phyloP scores from a whole-genome alignment of 2,797 vertebrate genomes.

The Huso huso region DNA sequence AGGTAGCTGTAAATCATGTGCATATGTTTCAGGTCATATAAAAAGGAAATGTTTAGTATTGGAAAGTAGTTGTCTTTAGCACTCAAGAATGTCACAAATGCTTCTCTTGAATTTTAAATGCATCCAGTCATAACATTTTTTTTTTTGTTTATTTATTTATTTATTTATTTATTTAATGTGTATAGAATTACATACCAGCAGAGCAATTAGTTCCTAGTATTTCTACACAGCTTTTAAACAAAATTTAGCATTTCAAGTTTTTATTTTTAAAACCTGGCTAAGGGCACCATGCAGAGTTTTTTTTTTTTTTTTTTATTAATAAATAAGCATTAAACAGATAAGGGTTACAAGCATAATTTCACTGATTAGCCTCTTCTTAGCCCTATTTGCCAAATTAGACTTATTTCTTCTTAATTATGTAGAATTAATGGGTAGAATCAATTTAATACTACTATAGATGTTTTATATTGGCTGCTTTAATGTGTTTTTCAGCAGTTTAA shows the following conservation, averaged over 20 bases:
- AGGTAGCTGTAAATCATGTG: too few species aligned
- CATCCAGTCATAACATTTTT: too few species aligned
- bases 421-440: conserved; percentile 35
- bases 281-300: conserved; percentile 10
- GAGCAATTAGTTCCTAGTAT: too few species aligned
- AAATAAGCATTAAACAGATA: conserved; percentile 33
- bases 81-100: too few species aligned
- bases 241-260: not conserved
- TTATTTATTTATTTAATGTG: too few species aligned
- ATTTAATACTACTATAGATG: conserved; percentile 27
- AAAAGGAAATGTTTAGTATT: too few species aligned
- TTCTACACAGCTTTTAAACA: not conserved
- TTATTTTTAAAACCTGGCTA: not conserved
- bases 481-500: conserved; percentile 20
- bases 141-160: too few species aligned
- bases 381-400: conserved; percentile 30
- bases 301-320: conserved; percentile 24
- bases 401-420: conserved; percentile 34
- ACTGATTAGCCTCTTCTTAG: conserved; percentile 30
- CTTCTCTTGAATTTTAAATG: too few species aligned
- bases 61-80: too few species aligned
- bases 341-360: conserved; percentile 29
- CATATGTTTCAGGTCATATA: too few species aligned
- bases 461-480: conserved; percentile 30
- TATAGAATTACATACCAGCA: too few species aligned